Conservation (phyloP, 2,113 vertebrate species). For the Nymphicus hollandicus region DNA sequence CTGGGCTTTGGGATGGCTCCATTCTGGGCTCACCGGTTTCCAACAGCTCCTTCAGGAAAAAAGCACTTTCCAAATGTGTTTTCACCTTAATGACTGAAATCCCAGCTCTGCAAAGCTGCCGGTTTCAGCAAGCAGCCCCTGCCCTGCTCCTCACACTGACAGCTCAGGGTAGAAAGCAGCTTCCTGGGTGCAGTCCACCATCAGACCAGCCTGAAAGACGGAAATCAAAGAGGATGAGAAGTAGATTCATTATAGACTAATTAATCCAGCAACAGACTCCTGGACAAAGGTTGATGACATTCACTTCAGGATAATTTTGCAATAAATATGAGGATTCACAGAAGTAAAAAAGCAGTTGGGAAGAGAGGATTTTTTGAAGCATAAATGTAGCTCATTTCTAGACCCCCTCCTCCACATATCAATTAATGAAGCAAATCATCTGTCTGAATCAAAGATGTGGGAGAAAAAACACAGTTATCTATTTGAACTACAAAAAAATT, state of each 20-base stretch:
- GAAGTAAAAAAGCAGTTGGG: not conserved
- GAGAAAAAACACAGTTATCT: slow-evolving; percentile 63
- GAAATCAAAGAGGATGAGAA: slow-evolving; percentile 1
- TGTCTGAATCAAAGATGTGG: slow-evolving; percentile 66
- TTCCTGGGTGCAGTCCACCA: not conserved
- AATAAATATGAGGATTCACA: slow-evolving; percentile 30
- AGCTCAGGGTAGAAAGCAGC: not conserved
- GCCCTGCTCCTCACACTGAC: not conserved
- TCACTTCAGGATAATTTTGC: slow-evolving; percentile 43
- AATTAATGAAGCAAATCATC: slow-evolving; percentile 63
- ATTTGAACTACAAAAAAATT: slow-evolving; percentile 67
- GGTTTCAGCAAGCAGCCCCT: not conserved
- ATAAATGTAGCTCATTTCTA: slow-evolving; percentile 49
- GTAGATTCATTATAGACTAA: slow-evolving; percentile 20
- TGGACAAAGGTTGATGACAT: slow-evolving; percentile 51
- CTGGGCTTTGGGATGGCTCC: not conserved
- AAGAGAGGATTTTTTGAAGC: slow-evolving; percentile 24
- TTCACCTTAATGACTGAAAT: not conserved
- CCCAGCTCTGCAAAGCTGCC: not conserved
- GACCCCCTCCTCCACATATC: slow-evolving; percentile 54
- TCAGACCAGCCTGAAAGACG: not conserved
- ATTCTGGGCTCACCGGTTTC: fast-evolving
- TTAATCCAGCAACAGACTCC: slow-evolving; percentile 34
- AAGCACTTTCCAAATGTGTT: not conserved
- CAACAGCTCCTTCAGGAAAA: not conserved